These are phyloP conservation scores for Myotis yumanensis DNA, from an alignment of 2,113 vertebrate genomes.

Conservation along the genomic window DNA sequence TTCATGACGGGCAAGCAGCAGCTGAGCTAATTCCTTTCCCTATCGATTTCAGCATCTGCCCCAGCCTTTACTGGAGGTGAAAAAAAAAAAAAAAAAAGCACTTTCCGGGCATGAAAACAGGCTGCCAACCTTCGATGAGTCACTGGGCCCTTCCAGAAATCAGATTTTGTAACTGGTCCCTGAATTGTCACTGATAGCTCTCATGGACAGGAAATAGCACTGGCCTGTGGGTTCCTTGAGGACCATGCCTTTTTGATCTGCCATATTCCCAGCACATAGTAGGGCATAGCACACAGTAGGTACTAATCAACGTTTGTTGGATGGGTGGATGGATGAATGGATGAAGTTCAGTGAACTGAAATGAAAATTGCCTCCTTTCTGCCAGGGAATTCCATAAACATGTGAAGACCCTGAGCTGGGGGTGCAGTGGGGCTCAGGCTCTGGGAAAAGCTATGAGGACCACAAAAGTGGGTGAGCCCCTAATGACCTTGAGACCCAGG, in stretches of 20 bases:
- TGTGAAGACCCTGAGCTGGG: neutral
- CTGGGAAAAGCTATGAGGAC: neutral
- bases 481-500: neutral
- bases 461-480: neutral
- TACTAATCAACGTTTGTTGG: neutral
- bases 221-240: neutral
- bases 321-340: neutral
- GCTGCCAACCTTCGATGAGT: neutral
- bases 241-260: neutral
- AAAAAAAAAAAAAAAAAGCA: neutral
- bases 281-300: neutral
- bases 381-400: neutral
- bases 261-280: neutral
- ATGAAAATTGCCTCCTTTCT: neutral
- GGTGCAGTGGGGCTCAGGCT: neutral
- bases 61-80: neutral
- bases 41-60: neutral
- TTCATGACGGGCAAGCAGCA: neutral
- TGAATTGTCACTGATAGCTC: neutral
- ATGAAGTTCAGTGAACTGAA: neutral
- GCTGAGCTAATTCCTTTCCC: slow-evolving; percentile 40
- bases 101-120: neutral
- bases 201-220: neutral
- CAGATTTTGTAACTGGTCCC: neutral
- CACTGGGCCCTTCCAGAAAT: neutral